These are phyloP conservation scores for Odontamblyopus lacepedii DNA, from an alignment of 2,797 vertebrate species.

Conservation along the genomic window DNA sequence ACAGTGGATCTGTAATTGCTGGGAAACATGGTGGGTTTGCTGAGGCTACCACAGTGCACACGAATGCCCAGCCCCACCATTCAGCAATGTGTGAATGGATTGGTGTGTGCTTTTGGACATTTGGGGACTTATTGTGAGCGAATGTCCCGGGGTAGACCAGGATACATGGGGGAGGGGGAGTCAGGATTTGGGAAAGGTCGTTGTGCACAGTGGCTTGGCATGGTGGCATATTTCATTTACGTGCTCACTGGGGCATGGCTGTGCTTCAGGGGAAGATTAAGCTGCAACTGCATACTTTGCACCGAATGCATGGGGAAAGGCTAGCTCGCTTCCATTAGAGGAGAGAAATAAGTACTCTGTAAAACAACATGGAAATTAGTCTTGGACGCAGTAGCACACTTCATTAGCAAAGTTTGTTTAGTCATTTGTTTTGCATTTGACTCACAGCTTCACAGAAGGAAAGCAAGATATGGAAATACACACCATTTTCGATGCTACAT, in stretches of 20 bases:
- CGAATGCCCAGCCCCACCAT: conserved; percentile 15
- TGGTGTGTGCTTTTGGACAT: conserved; percentile 9
- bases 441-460: not conserved
- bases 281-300: conserved; percentile 48
- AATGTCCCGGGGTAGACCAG: conserved; percentile 41
- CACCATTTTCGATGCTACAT: not conserved
- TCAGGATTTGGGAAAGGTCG: conserved; percentile 62
- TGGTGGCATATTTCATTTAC: conserved; percentile 69
- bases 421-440: not conserved
- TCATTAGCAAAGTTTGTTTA: conserved; percentile 9
- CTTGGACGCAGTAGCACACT: conserved; percentile 27
- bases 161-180: conserved; percentile 37
- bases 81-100: conserved; percentile 15
- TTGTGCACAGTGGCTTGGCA: conserved; percentile 55
- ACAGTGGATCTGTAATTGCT: not conserved
- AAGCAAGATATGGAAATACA: not conserved
- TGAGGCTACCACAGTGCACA: not conserved
- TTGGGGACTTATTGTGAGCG: conserved; percentile 11
- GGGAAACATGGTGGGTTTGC: not conserved
- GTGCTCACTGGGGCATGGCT: conserved; percentile 57
- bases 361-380: conserved; percentile 32
- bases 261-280: conserved; percentile 62
- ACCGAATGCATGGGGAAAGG: conserved; percentile 21
- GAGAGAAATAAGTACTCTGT: conserved; percentile 28
- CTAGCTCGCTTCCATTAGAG: conserved; percentile 40